Conservation (phyloP, 1,140 invertebrate genomes). For the Drosophila ananassae region DNA sequence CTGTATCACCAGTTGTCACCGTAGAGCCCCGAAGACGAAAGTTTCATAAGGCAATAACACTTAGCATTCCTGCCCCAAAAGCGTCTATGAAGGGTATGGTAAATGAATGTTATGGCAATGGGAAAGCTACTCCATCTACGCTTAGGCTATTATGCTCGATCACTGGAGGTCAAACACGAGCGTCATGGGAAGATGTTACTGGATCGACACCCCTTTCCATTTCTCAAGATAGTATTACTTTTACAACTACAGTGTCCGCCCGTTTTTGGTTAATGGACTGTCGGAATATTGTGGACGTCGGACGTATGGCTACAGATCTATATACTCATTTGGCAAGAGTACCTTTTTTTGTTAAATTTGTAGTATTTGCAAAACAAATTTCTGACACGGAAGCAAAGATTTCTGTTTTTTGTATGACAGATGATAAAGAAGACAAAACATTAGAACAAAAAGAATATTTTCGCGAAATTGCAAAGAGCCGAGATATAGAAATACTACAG, state of each 20-base stretch:
- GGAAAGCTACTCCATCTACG: slow-evolving; percentile 88
- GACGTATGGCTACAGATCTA: slow-evolving; percentile 99
- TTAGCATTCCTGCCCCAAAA: slow-evolving; percentile 98
- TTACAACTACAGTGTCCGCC: slow-evolving; percentile 99
- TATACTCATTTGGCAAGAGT: slow-evolving; percentile 96
- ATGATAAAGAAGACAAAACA: slow-evolving; percentile 99
- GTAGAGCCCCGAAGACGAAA: slow-evolving; percentile 98
- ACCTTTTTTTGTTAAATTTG: slow-evolving; percentile 97
- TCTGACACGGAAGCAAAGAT: slow-evolving; percentile 96
- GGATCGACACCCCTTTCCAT: slow-evolving; percentile 98
- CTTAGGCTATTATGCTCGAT: slow-evolving; percentile 98
- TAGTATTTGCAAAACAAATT: slow-evolving; percentile 97
- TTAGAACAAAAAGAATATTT: slow-evolving; percentile 98
- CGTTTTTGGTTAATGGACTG: slow-evolving; percentile 99
- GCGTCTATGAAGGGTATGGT: slow-evolving; percentile 98
- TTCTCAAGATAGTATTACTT: slow-evolving; percentile 99
- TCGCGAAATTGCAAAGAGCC: slow-evolving; percentile 97
- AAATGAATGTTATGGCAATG: slow-evolving; percentile 91
- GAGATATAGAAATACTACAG: slow-evolving; percentile 98
- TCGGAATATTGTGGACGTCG: slow-evolving; percentile 96
- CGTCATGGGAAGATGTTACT: slow-evolving; percentile 99
- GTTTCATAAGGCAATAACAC: slow-evolving; percentile 99
- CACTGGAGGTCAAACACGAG: slow-evolving; percentile 97
- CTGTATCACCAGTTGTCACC: slow-evolving; percentile 99
- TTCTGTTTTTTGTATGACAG: slow-evolving; percentile 99